Conservation (phyloP, 2,888 invertebrate genomes). For the Syrista parreyssii region DNA sequence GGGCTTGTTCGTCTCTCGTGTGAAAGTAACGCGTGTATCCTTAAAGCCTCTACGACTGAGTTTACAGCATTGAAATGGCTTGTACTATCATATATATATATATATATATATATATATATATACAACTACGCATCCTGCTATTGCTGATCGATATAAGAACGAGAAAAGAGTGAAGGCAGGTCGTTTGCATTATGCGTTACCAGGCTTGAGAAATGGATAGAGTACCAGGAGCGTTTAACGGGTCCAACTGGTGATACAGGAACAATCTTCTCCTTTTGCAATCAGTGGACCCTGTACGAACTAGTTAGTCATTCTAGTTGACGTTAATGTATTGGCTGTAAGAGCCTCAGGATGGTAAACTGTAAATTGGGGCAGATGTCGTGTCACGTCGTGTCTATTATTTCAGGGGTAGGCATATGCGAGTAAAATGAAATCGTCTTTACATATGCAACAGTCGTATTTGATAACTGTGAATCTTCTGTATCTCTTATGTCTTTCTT, state of each 20-base stretch:
- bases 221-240: constrained; percentile 2
- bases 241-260: neutral
- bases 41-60: neutral
- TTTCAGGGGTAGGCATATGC: neutral
- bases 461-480: neutral
- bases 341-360: constrained; percentile 38
- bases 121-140: neutral
- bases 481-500: neutral
- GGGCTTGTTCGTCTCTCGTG: neutral
- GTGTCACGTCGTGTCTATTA: neutral
- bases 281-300: constrained; percentile 43
- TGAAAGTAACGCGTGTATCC: neutral
- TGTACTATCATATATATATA: neutral
- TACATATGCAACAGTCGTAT: neutral
- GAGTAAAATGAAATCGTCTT: neutral
- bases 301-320: constrained; percentile 46
- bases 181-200: neutral
- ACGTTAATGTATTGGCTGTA: constrained; percentile 51
- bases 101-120: too few species aligned
- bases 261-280: constrained; percentile 29
- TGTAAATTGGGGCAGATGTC: constrained; percentile 35
- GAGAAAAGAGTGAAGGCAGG: neutral
- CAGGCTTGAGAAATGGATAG: neutral
- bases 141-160: neutral
- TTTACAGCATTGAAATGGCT: neutral